phyloP scores from a whole-genome alignment of 2,888 invertebrate species.

The Taphrorychus bicolor region DNA sequence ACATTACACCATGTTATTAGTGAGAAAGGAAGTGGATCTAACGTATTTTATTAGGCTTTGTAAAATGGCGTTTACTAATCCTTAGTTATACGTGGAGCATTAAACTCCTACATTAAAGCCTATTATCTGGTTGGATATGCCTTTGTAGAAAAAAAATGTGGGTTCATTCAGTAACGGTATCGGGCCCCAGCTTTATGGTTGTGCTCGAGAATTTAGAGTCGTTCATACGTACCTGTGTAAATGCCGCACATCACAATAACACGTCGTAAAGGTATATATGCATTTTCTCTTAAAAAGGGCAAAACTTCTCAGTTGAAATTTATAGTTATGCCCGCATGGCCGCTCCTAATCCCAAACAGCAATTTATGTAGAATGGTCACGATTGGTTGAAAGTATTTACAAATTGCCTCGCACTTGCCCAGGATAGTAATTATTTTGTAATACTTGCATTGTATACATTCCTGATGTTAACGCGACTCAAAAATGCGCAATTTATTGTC shows the following conservation, averaged over 20 bases:
- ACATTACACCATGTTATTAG: slow-evolving; percentile 4
- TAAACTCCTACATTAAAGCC: slow-evolving; percentile 4
- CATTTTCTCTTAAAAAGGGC: neutral
- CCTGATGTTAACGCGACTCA: slow-evolving; percentile 13
- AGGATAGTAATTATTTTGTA: slow-evolving; percentile 31
- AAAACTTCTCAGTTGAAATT: slow-evolving; percentile 18
- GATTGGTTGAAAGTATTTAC: slow-evolving; percentile 35
- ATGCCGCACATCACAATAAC: too few species aligned
- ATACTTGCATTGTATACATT: slow-evolving; percentile 26
- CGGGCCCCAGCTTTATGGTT: neutral
- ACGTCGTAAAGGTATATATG: neutral
- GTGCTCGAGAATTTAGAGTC: too few species aligned
- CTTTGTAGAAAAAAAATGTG: neutral
- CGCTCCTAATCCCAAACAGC: slow-evolving; percentile 24
- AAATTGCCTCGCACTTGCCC: slow-evolving; percentile 35
- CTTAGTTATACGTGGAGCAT: slow-evolving; percentile 4
- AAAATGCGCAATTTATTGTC: slow-evolving; percentile 24
- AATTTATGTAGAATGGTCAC: slow-evolving; percentile 35
- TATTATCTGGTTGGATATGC: slow-evolving; percentile 1
- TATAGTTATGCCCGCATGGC: slow-evolving; percentile 32
- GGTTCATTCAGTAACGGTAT: neutral
- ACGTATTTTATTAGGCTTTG: slow-evolving; percentile 4
- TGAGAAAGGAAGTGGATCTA: slow-evolving; percentile 8
- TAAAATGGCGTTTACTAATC: slow-evolving; percentile 7
- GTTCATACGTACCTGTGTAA: too few species aligned